These are phyloP conservation scores for Pseudoips prasinana DNA, from an alignment of 2,888 invertebrate genomes.

Conservation along the genomic window DNA sequence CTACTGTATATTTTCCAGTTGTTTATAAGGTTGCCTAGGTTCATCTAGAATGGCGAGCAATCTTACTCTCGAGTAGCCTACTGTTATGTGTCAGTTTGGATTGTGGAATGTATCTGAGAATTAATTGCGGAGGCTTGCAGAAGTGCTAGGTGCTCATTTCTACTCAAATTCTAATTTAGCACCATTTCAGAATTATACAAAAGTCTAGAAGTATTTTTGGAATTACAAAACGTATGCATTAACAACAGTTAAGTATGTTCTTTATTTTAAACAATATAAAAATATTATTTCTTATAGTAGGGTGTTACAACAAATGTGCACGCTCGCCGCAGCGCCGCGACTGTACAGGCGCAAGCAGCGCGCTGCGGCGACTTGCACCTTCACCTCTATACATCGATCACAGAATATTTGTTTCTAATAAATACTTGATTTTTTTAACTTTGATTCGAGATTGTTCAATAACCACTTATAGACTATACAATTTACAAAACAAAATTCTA, in stretches of 20 bases:
- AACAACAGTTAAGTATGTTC: slow-evolving; percentile 69
- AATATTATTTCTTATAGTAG: slow-evolving; percentile 74
- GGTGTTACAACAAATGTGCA: slow-evolving; percentile 49
- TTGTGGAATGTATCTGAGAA: slow-evolving; percentile 24
- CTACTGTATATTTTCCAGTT: too few species aligned
- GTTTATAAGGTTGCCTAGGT: too few species aligned
- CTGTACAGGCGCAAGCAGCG: slow-evolving; percentile 2
- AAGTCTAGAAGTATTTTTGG: slow-evolving; percentile 36
- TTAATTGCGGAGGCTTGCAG: slow-evolving; percentile 7
- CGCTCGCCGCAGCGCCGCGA: slow-evolving; percentile 2
- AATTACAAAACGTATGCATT: slow-evolving; percentile 66
- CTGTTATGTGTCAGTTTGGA: slow-evolving; percentile 2
- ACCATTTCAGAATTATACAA: slow-evolving; percentile 65
- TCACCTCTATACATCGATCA: slow-evolving; percentile 54
- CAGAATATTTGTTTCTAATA: slow-evolving; percentile 68
- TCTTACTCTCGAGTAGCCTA: too few species aligned
- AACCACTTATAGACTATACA: slow-evolving; percentile 73
- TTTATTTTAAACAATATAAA: slow-evolving; percentile 78
- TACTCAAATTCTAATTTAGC: slow-evolving; percentile 57
- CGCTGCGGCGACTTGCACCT: slow-evolving; percentile 27
- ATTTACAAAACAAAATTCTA: slow-evolving; percentile 65
- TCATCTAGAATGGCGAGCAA: too few species aligned
- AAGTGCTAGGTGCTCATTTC: slow-evolving; percentile 5
- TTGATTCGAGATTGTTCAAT: slow-evolving; percentile 64
- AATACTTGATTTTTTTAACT: slow-evolving; percentile 60